Conservation (phyloP, 2,888 invertebrate species). For the Mythimna pallens region DNA sequence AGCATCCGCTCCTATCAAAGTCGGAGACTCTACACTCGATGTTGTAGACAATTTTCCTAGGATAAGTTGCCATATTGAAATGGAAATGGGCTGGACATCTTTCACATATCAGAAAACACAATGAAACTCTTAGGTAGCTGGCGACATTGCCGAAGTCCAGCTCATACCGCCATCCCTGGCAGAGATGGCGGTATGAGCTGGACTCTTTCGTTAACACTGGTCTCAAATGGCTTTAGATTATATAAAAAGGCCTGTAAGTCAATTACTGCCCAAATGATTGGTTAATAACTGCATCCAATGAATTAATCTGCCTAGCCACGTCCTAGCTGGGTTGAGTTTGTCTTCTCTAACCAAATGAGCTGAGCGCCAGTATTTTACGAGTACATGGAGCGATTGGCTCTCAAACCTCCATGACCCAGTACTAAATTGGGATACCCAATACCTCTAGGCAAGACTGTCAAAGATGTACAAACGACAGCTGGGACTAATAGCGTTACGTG, state of each 20-base stretch:
- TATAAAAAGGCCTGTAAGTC: background rate
- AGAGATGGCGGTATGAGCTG: background rate
- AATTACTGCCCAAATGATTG: background rate
- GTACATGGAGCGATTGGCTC: too few relatives aligned
- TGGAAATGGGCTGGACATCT: background rate
- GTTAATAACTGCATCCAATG: conserved; percentile 62
- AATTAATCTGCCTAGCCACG: conserved; percentile 2
- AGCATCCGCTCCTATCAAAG: too few relatives aligned
- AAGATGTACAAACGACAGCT: too few relatives aligned
- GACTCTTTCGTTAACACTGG: background rate
- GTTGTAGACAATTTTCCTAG: too few relatives aligned
- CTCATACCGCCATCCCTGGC: background rate
- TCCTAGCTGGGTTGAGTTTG: background rate
- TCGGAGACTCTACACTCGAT: too few relatives aligned
- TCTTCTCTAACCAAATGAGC: too few relatives aligned
- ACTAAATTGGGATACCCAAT: too few relatives aligned
- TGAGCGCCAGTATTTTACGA: too few relatives aligned
- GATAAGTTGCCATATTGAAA: background rate
- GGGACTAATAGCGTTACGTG: too few relatives aligned
- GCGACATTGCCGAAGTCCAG: background rate
- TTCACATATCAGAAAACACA: background rate
- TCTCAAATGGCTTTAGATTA: background rate
- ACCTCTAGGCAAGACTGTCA: too few relatives aligned
- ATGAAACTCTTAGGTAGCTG: background rate
- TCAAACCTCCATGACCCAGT: too few relatives aligned